A percentile compares a stretch with the other conserved stretches of the same genome.
Evolutionary conservation across 2,797 vertebrate species (phyloP).

Genomic region (Eulemur mongoz): DNA sequence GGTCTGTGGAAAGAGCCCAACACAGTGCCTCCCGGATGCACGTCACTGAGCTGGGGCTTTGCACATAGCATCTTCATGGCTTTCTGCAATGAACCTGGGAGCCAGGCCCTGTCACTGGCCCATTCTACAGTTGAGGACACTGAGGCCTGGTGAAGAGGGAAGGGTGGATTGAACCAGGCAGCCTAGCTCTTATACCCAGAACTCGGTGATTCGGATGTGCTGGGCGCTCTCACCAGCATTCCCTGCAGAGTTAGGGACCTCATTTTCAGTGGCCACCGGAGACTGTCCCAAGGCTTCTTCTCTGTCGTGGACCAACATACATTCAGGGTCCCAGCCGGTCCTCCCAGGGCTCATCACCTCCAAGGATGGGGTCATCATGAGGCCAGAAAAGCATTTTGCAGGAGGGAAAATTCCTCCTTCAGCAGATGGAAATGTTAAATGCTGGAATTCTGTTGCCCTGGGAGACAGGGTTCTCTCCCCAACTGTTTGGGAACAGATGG

Average conservation of each 20-base stretch:
- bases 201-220: background rate
- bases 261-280: background rate
- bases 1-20: background rate
- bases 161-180: background rate
- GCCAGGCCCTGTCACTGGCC: background rate
- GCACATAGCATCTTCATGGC: background rate
- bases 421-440: background rate
- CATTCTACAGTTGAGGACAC: background rate
- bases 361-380: background rate
- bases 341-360: background rate
- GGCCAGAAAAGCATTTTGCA: background rate
- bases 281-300: background rate
- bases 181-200: background rate
- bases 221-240: background rate
- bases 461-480: slow-evolving; percentile 34
- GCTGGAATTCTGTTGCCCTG: slow-evolving; percentile 38
- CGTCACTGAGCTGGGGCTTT: background rate
- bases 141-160: fast-evolving
- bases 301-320: background rate
- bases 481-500: slow-evolving; percentile 9
- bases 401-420: background rate
- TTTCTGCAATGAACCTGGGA: background rate
- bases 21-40: background rate
- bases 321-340: background rate
- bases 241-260: background rate